Evolutionary conservation across 2,797 vertebrate genomes (phyloP).

Genomic region (Syndactyla subalaris): DNA sequence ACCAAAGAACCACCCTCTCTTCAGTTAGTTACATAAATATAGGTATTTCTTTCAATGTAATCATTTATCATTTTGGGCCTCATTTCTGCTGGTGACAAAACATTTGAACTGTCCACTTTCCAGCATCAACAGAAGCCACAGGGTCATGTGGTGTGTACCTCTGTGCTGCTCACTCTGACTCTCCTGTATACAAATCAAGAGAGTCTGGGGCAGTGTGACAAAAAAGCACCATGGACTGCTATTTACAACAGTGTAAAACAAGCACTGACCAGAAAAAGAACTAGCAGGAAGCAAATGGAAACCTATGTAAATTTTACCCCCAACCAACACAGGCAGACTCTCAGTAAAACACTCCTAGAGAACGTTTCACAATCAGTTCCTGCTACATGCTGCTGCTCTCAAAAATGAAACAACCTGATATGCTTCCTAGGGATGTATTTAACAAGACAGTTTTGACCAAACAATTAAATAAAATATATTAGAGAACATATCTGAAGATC

Average conservation of each 20-base stretch:
- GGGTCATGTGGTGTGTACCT: neutral
- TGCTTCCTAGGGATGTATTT: neutral
- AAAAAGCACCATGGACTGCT: neutral
- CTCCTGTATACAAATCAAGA: neutral
- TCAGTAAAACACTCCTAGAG: neutral
- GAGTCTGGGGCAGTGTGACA: neutral
- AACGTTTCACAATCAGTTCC: neutral
- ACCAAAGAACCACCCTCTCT: neutral
- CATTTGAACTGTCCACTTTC: neutral
- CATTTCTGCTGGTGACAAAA: neutral
- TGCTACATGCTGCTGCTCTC: neutral
- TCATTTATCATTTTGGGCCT: neutral
- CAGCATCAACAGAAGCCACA: neutral
- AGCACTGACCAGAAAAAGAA: neutral
- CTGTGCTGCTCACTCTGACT: neutral
- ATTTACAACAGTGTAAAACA: neutral
- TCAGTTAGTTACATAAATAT: neutral
- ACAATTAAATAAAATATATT: neutral
- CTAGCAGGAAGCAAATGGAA: neutral
- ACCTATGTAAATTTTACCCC: neutral
- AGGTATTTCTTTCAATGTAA: neutral
- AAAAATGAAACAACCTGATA: neutral
- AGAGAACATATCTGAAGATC: neutral
- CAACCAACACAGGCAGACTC: neutral
- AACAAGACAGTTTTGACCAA: neutral